phyloP scores from a whole-genome alignment of 1,140 invertebrate genomes.

The Hermetia illucens region DNA sequence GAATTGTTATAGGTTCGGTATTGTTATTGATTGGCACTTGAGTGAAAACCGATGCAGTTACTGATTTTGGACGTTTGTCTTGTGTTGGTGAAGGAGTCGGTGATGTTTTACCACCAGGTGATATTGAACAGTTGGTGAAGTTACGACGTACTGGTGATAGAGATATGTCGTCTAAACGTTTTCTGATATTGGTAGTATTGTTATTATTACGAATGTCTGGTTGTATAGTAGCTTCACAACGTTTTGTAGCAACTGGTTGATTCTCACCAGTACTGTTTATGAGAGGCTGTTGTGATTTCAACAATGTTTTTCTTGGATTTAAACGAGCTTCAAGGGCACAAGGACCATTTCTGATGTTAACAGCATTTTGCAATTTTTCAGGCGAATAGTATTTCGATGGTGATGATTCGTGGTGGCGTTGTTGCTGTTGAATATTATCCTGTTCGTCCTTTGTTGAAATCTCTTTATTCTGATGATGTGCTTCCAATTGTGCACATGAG shows the following conservation, averaged over 20 bases:
- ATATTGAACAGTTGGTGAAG: not conserved
- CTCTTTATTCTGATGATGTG: conserved; percentile 18
- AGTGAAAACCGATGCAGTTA: conserved; percentile 25
- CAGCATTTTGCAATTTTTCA: not conserved
- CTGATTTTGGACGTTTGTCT: conserved; percentile 27
- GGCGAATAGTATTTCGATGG: conserved; percentile 1
- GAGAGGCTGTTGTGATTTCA: too few species aligned
- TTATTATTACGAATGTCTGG: too few species aligned
- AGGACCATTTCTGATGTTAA: too few species aligned
- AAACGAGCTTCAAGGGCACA: too few species aligned
- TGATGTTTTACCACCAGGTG: not conserved
- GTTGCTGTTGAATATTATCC: conserved; percentile 6
- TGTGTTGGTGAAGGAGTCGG: conserved; percentile 5
- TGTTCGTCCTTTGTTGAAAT: not conserved
- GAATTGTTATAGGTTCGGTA: not conserved
- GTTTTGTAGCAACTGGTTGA: too few species aligned
- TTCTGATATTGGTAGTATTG: too few species aligned
- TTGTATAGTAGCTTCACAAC: too few species aligned
- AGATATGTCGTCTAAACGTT: too few species aligned
- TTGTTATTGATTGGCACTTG: not conserved
- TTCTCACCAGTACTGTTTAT: too few species aligned
- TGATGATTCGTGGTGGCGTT: conserved; percentile 10
- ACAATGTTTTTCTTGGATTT: too few species aligned
- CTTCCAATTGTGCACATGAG: conserved; percentile 51
- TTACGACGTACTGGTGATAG: not conserved